These are phyloP conservation scores for Limnephilus rhombicus DNA, from an alignment of 2,888 invertebrate genomes.

Conservation along the genomic window DNA sequence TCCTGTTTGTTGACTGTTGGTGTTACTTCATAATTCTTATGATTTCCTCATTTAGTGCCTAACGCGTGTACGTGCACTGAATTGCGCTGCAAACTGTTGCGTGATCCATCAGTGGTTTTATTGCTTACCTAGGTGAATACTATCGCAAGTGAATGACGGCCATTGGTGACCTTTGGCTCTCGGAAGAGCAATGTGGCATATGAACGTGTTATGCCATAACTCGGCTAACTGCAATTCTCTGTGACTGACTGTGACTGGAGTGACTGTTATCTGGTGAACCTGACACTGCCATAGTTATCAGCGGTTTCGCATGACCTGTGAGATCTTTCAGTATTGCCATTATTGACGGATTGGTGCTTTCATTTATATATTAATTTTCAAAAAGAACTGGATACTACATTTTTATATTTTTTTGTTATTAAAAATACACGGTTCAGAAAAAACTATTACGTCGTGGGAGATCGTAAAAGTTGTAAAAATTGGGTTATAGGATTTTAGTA, in stretches of 20 bases:
- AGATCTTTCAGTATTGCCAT: neutral
- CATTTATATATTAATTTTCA: neutral
- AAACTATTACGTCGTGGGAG: no score
- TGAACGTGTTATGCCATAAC: neutral
- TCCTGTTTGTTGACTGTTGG: no score
- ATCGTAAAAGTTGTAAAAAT: no score
- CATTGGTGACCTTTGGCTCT: neutral
- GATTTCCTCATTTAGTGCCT: no score
- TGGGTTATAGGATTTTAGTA: no score
- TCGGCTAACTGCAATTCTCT: neutral
- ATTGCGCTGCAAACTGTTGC: neutral
- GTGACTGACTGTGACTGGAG: neutral
- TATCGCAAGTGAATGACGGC: neutral
- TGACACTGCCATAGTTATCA: neutral
- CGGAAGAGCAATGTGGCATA: neutral
- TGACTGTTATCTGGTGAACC: neutral
- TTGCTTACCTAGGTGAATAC: conserved; percentile 1
- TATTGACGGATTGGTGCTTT: neutral
- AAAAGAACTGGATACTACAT: neutral
- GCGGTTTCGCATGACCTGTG: neutral
- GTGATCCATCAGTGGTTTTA: neutral
- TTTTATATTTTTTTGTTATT: no score
- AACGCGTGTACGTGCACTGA: no score
- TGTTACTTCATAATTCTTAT: no score
- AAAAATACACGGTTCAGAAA: no score